Evolutionary conservation across 2,113 vertebrate species (phyloP).

Genomic region (Odobenus rosmarus): DNA sequence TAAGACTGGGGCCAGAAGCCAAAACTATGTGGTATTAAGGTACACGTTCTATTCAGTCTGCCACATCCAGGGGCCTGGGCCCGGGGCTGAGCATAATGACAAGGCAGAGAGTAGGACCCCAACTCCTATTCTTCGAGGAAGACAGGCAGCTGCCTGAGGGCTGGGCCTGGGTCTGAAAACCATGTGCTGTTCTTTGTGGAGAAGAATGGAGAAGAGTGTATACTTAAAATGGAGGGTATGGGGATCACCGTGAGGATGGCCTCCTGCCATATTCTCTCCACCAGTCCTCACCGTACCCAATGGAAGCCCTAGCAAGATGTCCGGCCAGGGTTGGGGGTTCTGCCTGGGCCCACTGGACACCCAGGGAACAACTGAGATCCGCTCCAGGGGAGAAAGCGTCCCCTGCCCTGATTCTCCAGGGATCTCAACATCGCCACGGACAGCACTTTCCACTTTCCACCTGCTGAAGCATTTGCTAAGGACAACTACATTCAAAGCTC

Average conservation of each 20-base stretch:
- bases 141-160: neutral
- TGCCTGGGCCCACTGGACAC: neutral
- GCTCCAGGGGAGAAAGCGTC: neutral
- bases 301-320: neutral
- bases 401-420: neutral
- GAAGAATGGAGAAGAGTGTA: neutral
- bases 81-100: neutral
- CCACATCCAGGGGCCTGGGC: neutral
- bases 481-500: neutral
- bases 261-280: neutral
- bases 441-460: neutral
- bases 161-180: neutral
- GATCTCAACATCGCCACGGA: neutral
- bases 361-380: neutral
- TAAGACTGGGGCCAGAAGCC: neutral
- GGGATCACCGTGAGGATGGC: fast-evolving
- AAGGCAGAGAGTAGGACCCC: neutral
- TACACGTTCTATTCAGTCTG: neutral
- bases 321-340: neutral
- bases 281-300: neutral
- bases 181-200: neutral
- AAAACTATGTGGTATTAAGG: neutral
- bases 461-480: neutral
- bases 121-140: neutral
- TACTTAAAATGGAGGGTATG: neutral